Conservation (phyloP, 2,888 invertebrate genomes). For the Apamea epomidion region DNA sequence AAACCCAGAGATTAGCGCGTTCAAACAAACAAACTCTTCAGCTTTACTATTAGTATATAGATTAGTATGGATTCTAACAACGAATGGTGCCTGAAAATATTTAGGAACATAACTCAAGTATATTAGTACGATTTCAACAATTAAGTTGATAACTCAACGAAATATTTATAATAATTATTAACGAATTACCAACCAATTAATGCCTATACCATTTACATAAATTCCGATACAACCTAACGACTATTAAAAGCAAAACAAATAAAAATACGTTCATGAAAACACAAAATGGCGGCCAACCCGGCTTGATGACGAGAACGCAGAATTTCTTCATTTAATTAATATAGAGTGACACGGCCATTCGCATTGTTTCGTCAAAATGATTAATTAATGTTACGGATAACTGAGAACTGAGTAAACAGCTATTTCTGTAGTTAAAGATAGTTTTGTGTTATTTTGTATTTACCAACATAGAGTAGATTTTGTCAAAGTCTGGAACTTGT, state of each 20-base stretch:
- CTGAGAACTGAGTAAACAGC: constrained; percentile 9
- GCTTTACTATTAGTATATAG: no score
- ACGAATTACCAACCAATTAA: not conserved
- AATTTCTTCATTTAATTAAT: constrained; percentile 46
- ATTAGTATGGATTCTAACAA: no score
- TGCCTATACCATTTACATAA: not conserved
- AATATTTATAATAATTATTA: not conserved
- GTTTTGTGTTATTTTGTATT: not conserved
- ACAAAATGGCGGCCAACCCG: constrained; percentile 40
- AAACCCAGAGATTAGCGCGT: no score
- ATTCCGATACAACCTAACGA: not conserved
- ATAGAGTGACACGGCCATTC: constrained; percentile 43
- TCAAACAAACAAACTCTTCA: no score
- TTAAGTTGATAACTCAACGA: not conserved
- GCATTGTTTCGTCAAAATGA: constrained; percentile 54
- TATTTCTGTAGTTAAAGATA: constrained; percentile 9
- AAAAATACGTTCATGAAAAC: constrained; percentile 13
- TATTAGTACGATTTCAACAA: not conserved
- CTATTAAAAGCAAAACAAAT: not conserved
- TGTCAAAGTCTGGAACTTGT: not conserved
- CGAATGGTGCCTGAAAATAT: no score
- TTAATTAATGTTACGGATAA: constrained; percentile 51
- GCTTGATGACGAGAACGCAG: constrained; percentile 21
- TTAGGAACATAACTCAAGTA: no score
- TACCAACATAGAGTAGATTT: not conserved